Evolutionary conservation across 2,113 vertebrate genomes (phyloP).

Genomic region (Gavia stellata): DNA sequence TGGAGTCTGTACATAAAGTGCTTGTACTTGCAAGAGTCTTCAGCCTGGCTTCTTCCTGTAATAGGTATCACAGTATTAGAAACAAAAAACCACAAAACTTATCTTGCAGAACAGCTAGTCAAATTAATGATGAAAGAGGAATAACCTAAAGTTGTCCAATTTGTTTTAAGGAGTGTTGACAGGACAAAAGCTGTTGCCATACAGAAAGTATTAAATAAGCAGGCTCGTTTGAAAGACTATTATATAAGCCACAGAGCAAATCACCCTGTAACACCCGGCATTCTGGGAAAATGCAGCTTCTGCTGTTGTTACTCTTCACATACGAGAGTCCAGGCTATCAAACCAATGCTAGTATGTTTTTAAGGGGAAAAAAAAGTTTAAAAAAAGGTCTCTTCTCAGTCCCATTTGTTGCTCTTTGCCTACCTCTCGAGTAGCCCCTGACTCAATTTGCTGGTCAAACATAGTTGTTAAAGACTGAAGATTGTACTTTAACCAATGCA

Average conservation of each 20-base stretch:
- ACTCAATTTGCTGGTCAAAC: not conserved
- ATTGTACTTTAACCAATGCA: not conserved
- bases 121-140: not conserved
- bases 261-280: not conserved
- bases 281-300: not conserved
- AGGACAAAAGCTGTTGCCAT: not conserved
- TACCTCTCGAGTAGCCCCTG: not conserved
- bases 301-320: not conserved
- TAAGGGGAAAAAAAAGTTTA: not conserved
- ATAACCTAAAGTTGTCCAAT: not conserved
- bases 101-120: not conserved
- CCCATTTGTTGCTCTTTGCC: not conserved
- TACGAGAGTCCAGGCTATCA: not conserved
- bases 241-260: not conserved
- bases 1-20: conserved; percentile 86
- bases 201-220: not conserved
- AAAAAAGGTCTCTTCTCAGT: not conserved
- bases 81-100: not conserved
- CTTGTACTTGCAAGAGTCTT: conserved; percentile 81
- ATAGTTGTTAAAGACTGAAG: not conserved
- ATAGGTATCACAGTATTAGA: not conserved
- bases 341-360: not conserved
- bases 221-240: not conserved
- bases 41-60: conserved; percentile 84
- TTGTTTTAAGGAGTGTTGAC: not conserved